Evolutionary conservation across 2,113 vertebrate species (phyloP).

Genomic region (Andinoacara biseriatus): DNA sequence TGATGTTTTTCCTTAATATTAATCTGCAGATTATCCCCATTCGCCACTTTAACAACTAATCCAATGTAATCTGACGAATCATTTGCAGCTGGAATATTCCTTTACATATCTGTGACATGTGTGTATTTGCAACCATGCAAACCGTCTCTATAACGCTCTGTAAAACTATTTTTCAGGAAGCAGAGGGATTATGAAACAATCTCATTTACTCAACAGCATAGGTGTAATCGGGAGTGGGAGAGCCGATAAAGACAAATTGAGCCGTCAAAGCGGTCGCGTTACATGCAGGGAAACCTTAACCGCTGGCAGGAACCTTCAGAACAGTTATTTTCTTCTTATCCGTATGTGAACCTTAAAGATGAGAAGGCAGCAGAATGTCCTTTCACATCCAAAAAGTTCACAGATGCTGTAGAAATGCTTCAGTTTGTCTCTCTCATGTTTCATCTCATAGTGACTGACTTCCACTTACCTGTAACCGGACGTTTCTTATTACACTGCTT

Average conservation of each 20-base stretch:
- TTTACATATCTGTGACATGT: not conserved
- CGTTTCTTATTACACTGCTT: not conserved
- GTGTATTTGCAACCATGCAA: not conserved
- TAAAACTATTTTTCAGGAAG: not conserved
- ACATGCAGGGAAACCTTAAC: not conserved
- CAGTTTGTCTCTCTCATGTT: too few species aligned
- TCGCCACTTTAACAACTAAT: not conserved
- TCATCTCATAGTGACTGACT: too few species aligned
- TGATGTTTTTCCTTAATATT: not conserved
- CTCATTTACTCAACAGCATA: not conserved
- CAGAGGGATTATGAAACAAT: not conserved
- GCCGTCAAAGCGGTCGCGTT: not conserved
- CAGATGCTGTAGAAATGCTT: not conserved
- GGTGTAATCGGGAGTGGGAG: not conserved
- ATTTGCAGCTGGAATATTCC: not conserved
- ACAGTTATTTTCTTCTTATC: not conserved
- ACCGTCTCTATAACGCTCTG: not conserved
- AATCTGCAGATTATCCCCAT: not conserved
- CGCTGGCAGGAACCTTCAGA: not conserved
- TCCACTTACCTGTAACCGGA: too few species aligned
- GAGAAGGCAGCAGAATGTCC: not conserved
- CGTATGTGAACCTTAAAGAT: not conserved
- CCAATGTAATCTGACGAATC: not conserved
- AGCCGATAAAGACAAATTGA: not conserved
- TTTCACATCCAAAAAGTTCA: not conserved